Conservation (phyloP, 2,888 invertebrate genomes). For the Taphrorychus bicolor region DNA sequence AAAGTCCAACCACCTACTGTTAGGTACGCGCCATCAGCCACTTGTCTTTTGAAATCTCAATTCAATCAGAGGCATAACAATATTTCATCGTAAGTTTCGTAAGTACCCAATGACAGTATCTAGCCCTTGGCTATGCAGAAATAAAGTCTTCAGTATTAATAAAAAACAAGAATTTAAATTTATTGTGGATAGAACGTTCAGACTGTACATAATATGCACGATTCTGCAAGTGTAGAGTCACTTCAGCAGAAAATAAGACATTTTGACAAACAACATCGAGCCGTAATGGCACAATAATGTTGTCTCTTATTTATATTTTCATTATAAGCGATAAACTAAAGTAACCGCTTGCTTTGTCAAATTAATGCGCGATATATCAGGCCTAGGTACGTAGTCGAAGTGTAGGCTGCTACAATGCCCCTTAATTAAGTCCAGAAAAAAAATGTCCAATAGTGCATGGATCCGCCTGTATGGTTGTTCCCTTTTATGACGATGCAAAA, state of each 20-base stretch:
- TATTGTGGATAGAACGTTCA: no score
- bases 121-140: no score
- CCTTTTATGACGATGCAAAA: not conserved
- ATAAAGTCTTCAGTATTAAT: no score
- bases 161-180: no score
- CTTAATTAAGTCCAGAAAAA: not conserved
- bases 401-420: not conserved
- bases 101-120: no score
- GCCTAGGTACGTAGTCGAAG: not conserved
- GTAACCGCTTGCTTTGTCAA: not conserved
- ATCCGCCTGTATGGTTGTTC: no score
- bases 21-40: conserved; percentile 12
- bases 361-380: not conserved
- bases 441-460: not conserved
- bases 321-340: not conserved
- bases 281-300: not conserved
- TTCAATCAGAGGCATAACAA: conserved; percentile 18
- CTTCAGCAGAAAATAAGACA: not conserved
- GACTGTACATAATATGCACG: no score
- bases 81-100: no score
- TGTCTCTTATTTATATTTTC: not conserved
- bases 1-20: conserved; percentile 34
- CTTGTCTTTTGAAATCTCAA: conserved; percentile 34
- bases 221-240: not conserved
- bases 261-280: not conserved